Evolutionary conservation across 2,797 vertebrate species (phyloP).

Genomic region (Lithobates pipiens): DNA sequence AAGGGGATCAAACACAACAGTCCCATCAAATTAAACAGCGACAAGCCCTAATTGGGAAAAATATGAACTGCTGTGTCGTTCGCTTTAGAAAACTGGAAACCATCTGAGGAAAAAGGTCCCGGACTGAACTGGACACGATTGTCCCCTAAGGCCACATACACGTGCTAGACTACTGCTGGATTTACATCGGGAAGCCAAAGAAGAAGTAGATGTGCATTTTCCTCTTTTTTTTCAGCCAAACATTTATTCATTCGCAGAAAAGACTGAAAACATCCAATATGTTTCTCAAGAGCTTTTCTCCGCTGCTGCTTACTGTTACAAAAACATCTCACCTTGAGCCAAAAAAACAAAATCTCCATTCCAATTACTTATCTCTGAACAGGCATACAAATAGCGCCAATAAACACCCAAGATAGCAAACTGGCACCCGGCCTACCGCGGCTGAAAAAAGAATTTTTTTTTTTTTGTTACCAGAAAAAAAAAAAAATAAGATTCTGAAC

Average conservation of each 20-base stretch:
- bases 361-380: not conserved
- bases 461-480: no score
- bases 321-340: constrained; percentile 9
- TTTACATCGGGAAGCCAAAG: no score
- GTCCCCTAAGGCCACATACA: no score
- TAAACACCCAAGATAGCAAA: not conserved
- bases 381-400: not conserved
- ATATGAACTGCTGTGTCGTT: no score
- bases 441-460: not conserved
- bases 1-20: not conserved
- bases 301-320: not conserved
- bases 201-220: not conserved
- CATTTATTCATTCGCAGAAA: no score
- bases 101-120: no score
- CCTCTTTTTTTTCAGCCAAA: not conserved
- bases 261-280: no score
- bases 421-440: no score
- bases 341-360: not conserved
- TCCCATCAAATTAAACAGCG: not conserved
- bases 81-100: no score
- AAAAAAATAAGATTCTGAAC: no score
- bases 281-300: not conserved
- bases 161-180: no score
- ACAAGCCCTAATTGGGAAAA: not conserved
- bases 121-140: no score